Evolutionary conservation across 2,113 vertebrate genomes (phyloP).

Genomic region (Misgurnus mizolepis): DNA sequence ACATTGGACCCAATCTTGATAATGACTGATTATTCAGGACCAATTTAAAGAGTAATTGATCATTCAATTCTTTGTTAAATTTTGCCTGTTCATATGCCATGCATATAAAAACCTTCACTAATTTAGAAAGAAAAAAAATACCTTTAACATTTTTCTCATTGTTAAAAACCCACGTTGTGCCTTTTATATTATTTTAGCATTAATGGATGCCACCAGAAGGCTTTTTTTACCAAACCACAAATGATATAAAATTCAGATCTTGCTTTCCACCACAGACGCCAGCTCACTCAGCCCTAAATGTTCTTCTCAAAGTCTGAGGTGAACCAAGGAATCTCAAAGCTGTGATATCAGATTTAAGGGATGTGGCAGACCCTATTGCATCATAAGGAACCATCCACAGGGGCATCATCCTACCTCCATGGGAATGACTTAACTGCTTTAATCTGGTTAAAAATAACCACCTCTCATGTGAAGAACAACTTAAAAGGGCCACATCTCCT

Average conservation of each 20-base stretch:
- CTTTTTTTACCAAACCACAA: conserved; percentile 51
- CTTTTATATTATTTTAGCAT: conserved; percentile 17
- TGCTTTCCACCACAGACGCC: conserved; percentile 58
- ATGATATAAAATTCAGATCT: conserved; percentile 49
- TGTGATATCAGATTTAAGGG: conserved; percentile 38
- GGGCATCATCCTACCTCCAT: not conserved
- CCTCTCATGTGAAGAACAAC: not conserved
- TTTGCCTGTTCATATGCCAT: not conserved
- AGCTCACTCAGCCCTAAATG: conserved; percentile 36
- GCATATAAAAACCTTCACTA: not conserved
- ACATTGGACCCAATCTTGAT: conserved; percentile 3
- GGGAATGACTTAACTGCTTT: too few relatives aligned
- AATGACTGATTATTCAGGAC: conserved; percentile 11
- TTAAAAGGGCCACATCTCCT: conserved; percentile 50
- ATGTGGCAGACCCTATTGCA: conserved; percentile 13
- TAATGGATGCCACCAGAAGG: conserved; percentile 35
- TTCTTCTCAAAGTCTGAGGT: conserved; percentile 26
- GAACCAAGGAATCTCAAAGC: conserved; percentile 32
- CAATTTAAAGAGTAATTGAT: conserved; percentile 30
- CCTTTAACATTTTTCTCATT: not conserved
- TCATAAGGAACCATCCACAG: not conserved
- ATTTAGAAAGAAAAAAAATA: not conserved
- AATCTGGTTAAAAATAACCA: not conserved
- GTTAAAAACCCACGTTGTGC: conserved; percentile 5
- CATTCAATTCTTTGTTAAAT: not conserved